Percentiles rank a stretch among this genome's conserved stretches.
These are phyloP conservation scores for Galemys pyrenaicus DNA, from an alignment of 2,113 vertebrate genomes.

Conservation along the genomic window DNA sequence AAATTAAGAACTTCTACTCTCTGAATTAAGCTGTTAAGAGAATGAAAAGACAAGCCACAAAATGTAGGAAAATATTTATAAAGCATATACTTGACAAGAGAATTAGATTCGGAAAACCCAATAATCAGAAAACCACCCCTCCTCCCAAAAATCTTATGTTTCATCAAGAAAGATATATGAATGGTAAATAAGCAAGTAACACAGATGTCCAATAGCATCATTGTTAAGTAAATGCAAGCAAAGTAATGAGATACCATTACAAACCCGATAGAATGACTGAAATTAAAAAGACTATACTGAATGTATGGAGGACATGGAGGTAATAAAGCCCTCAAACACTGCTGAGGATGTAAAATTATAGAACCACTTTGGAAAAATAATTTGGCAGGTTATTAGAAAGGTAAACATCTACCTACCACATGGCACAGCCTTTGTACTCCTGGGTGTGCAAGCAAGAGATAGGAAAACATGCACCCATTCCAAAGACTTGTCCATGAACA, in stretches of 20 bases:
- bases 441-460: not conserved
- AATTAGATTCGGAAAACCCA: not conserved
- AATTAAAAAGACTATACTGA: not conserved
- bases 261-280: not conserved
- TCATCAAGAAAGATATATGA: not conserved
- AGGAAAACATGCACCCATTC: not conserved
- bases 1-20: not conserved
- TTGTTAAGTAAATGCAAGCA: not conserved
- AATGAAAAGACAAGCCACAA: not conserved
- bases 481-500: not conserved
- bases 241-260: not conserved
- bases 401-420: not conserved
- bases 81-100: not conserved
- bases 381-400: not conserved
- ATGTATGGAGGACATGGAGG: not conserved
- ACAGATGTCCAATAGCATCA: not conserved
- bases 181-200: conserved; percentile 1
- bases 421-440: not conserved
- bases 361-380: not conserved
- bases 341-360: not conserved
- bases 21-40: not conserved
- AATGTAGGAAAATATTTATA: not conserved
- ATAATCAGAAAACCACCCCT: not conserved
- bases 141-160: not conserved
- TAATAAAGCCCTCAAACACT: not conserved